phyloP scores from a whole-genome alignment of 2,113 vertebrate species.

The Oceanodroma tethys region DNA sequence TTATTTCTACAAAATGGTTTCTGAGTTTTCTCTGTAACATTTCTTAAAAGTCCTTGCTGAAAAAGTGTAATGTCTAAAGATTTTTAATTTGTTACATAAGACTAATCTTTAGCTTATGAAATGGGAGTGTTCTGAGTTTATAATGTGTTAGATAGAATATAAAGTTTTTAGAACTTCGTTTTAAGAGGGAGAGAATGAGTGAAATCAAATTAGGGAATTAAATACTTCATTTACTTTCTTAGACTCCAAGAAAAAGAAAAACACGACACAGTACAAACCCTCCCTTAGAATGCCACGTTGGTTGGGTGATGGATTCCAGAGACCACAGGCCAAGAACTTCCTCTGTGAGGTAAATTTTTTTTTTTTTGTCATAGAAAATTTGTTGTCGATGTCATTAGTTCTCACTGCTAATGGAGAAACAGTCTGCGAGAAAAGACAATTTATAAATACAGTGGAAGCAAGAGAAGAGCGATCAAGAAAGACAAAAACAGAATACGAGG shows the following conservation, averaged over 20 bases:
- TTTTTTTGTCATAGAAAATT: not conserved
- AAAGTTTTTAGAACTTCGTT: not conserved
- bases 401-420: not conserved
- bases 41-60: not conserved
- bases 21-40: not conserved
- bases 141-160: not conserved
- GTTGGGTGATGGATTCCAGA: conserved; percentile 96
- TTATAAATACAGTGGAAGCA: not conserved
- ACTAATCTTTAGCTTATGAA: not conserved
- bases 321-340: conserved; percentile 85
- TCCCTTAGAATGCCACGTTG: conserved; percentile 88
- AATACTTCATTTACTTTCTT: conserved; percentile 44
- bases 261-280: conserved; percentile 91
- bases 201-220: conserved; percentile 31
- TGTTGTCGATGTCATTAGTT: not conserved
- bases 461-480: not conserved
- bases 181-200: not conserved
- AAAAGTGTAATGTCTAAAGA: not conserved
- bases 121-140: conserved; percentile 35
- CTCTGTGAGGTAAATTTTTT: conserved; percentile 82
- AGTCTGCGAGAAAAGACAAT: not conserved
- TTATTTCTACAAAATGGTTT: not conserved
- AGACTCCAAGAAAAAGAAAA: conserved; percentile 93
- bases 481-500: not conserved
- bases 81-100: not conserved